Evolutionary conservation across 92 coral and sea anemone genomes (phyloP).

Genomic region (Heteractis magnifica): DNA sequence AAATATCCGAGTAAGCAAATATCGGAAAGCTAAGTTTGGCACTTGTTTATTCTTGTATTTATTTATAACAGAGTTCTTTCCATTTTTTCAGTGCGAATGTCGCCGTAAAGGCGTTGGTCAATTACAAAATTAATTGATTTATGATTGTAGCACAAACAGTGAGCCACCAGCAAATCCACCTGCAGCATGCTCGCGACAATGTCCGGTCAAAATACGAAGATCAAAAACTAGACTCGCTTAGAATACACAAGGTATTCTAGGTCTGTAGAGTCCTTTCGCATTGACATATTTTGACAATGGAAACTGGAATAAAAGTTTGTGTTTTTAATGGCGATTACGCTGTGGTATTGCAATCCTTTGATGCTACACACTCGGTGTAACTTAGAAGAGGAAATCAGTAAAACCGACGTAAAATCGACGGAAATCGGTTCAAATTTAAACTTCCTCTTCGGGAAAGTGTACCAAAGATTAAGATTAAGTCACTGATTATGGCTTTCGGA

Average conservation of each 20-base stretch:
- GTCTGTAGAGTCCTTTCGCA: neutral
- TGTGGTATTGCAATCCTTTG: no score
- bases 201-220: neutral
- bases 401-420: no score
- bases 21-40: no score
- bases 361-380: no score
- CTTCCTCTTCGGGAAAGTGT: no score
- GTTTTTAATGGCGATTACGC: neutral
- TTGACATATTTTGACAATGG: neutral
- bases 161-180: constrained; percentile 21
- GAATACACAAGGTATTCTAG: neutral
- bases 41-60: no score
- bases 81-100: neutral
- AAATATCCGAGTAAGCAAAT: no score
- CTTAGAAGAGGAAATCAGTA: no score
- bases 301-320: neutral
- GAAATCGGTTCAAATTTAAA: no score
- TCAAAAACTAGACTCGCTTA: neutral
- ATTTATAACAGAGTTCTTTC: neutral
- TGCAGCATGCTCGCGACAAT: neutral
- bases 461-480: no score
- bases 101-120: neutral
- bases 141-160: neutral
- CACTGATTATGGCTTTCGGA: no score
- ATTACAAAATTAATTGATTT: neutral